Conservation (phyloP, 2,113 vertebrate genomes). For the Oncorhynchus clarkii region DNA sequence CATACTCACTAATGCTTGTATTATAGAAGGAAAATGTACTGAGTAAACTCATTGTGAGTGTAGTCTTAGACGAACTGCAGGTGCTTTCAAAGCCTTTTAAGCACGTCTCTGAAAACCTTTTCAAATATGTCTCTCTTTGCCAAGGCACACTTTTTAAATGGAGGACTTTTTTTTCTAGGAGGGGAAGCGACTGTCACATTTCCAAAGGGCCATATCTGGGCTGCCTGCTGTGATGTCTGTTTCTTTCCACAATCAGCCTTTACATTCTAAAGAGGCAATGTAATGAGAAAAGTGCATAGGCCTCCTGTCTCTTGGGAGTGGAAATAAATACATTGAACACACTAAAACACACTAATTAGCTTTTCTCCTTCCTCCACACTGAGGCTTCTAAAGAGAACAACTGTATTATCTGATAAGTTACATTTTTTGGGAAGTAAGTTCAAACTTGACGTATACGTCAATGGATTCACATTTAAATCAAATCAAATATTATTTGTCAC, state of each 20-base stretch:
- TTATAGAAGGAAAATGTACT: conserved; percentile 8
- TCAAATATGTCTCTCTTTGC: conserved; percentile 10
- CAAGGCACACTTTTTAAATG: conserved; percentile 12
- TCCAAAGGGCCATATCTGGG: conserved; percentile 13
- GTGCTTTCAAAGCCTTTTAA: conserved; percentile 36
- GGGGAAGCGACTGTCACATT: conserved; percentile 9
- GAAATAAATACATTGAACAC: background rate
- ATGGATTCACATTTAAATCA: no score
- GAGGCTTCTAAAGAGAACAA: background rate
- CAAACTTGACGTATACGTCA: background rate
- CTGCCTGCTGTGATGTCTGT: conserved; percentile 6
- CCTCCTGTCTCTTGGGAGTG: background rate
- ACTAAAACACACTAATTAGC: background rate
- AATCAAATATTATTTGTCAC: no score
- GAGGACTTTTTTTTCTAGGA: conserved; percentile 2
- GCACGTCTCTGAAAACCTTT: conserved; percentile 16
- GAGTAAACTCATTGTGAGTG: conserved; percentile 17
- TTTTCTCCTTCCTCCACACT: background rate
- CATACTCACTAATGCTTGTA: conserved; percentile 2
- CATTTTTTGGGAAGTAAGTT: background rate
- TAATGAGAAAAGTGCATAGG: conserved; percentile 9
- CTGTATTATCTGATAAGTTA: conserved; percentile 3
- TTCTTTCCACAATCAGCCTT: conserved; percentile 15
- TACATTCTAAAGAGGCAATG: conserved; percentile 13
- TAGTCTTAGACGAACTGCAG: conserved; percentile 28